A percentile compares a stretch with the other conserved stretches of the same genome.
Conservation (phyloP, 1,140 invertebrate species). For the Bombus pascuorum region DNA sequence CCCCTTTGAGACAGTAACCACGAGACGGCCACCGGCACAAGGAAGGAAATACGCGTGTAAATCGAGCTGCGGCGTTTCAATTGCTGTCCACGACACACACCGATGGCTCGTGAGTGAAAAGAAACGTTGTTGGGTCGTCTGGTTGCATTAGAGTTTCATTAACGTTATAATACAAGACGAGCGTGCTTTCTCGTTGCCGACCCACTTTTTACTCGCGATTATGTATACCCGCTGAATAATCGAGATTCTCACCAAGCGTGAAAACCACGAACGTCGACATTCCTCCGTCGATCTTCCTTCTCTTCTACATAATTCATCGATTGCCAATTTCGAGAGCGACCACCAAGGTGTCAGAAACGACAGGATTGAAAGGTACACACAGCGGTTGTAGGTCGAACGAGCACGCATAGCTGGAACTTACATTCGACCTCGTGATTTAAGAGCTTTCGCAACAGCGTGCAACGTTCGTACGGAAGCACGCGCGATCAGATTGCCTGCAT, state of each 20-base stretch:
- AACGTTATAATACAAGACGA: constrained; percentile 4
- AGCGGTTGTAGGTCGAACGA: neutral
- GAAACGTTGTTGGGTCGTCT: neutral
- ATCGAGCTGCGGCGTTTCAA: constrained; percentile 16
- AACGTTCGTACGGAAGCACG: constrained; percentile 1
- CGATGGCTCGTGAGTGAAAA: neutral
- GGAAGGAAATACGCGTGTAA: neutral
- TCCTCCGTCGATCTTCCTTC: neutral
- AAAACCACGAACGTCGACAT: neutral
- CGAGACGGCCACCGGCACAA: neutral
- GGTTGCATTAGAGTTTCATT: neutral
- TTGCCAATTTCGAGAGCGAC: neutral
- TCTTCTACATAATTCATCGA: constrained; percentile 11
- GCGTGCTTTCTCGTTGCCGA: constrained; percentile 30
- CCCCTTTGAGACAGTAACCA: neutral
- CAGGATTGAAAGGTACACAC: neutral
- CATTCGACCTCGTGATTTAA: neutral
- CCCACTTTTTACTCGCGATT: constrained; percentile 12
- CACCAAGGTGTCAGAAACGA: neutral
- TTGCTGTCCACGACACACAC: neutral
- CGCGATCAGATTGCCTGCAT: neutral
- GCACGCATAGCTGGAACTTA: neutral
- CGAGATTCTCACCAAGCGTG: neutral
- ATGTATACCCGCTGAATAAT: constrained; percentile 9
- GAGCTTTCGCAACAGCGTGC: constrained; percentile 1